Evolutionary conservation across 2,888 invertebrate species (phyloP).

Genomic region (Mylabris sibirica): DNA sequence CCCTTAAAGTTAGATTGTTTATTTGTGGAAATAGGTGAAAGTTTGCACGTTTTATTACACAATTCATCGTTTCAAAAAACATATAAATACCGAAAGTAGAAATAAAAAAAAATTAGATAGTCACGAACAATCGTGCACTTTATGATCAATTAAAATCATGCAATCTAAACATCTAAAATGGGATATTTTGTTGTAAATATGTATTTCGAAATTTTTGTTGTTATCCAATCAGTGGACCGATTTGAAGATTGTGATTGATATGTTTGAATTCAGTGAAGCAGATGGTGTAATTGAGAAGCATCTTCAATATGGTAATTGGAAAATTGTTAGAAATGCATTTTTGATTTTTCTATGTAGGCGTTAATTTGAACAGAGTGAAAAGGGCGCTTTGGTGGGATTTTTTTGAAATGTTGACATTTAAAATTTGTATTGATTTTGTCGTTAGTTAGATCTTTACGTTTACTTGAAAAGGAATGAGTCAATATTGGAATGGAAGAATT

Average conservation of each 20-base stretch:
- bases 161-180: background rate
- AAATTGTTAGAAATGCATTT: background rate
- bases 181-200: background rate
- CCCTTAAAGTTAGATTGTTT: background rate
- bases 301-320: background rate
- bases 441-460: background rate
- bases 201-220: background rate
- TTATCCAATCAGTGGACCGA: background rate
- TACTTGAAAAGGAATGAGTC: background rate
- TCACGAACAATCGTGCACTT: background rate
- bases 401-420: background rate
- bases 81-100: background rate
- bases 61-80: background rate
- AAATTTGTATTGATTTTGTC: background rate
- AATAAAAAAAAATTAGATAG: background rate
- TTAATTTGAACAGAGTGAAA: background rate
- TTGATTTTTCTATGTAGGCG: background rate
- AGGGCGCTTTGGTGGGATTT: background rate
- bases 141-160: constrained; percentile 10
- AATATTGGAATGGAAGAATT: background rate
- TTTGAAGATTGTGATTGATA: constrained; percentile 5
- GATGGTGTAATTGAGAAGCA: background rate
- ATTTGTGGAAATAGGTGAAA: background rate
- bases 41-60: constrained; percentile 9
- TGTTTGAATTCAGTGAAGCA: background rate